Base-by-base conservation (phyloP, 1,140 invertebrate species). In the Aleiodes sp. region DNA sequence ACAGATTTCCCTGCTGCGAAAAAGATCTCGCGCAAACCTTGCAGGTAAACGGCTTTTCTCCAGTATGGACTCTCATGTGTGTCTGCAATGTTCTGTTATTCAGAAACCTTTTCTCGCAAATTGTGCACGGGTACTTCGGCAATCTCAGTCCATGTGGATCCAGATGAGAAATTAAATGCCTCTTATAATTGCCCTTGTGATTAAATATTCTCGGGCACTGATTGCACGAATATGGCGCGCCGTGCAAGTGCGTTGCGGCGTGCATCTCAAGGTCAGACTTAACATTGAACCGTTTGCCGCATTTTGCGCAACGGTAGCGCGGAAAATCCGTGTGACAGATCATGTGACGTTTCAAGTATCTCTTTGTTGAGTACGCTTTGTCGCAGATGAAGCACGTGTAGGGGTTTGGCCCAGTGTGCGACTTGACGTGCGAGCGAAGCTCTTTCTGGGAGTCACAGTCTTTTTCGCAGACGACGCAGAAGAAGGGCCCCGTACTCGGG, bases 21-120 rank as follows among this genome's bases (percentile, higher is more conserved):
- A 89, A 89, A 2, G 80, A 78, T 63, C 87, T 88, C 0, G 78
- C 68, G 65, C 89, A 90, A 4, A 84, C 66, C 0, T 86, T 77
- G 68, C 88, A 89, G 8, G 83, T 76, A 56, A 85, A 89, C 0
- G 90, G 90, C 59, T 89, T 90, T 61, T 90, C 88, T 0, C 88
- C 88, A 0, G 90, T 92, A 72, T 93, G 92, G 1, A 93, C 91
- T 2, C 92, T 82, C 73, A 88, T 84, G 56, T 88, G 87, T 1
- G 78, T 84, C 7, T 79, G 70, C 0, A 86, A 63, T 0, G 84
- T 85, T 6, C 83, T 82, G 72, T 85, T 86, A 52, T 85, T 86
- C 7, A 79, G 67, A 41, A 86, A 86, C 19, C 86, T 80, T 69
- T 90, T 90, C 0, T 85, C 87, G 64, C 90, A 91, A 1, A 87